Base-by-base conservation (phyloP, 2,888 invertebrate genomes). In the Fissipunctia ypsillon region DNA sequence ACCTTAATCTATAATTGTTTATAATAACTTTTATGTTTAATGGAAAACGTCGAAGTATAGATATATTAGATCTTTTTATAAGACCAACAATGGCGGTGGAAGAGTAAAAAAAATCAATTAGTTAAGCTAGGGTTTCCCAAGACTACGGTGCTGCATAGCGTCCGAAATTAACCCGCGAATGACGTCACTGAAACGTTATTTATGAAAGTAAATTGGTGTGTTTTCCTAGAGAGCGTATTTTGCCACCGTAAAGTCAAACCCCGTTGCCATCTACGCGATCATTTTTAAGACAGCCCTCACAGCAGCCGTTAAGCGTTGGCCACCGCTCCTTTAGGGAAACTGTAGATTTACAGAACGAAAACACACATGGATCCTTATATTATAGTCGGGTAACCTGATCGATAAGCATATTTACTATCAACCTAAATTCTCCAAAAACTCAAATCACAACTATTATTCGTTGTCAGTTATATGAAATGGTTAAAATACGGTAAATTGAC, bases 1-100 rank as follows among this genome's bases (percentile, higher is more conserved):
- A 70, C 45, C 56, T 64, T 73, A 76, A 67, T 54, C 65, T 81
- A 76, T 10, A 57, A 65, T 60, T 64, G 50, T 16, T 56, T 65
- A 69, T 48, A 43, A 57, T 66, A 66, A 16, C 19, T 54, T 22
- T 50, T 71, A 68, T 70, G 28, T 57, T 65, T 63, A 61, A 70
- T 73, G 61, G 68, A 81, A 68, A 72, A 66, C 56, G 6, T 52
- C 14, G 48, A 63, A 52, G 4, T 45, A n/a, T 41, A 25, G n/a
- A 28, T 31, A 45, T 52, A 50, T 38, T 59, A n/a, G 50, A 61
- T 19, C 4, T 35, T 68, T 73, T 71, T 45, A 12, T 38, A 56
- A 43, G 22, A 38, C 28, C n/a, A 43, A 61, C 3, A 28, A 61
- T 31, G 12, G 7, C 25, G 1, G 3, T 50, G 3, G 31, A 19